These are phyloP conservation scores for Xiphydria camelus DNA, from an alignment of 2,888 invertebrate genomes.

Conservation along the genomic window DNA sequence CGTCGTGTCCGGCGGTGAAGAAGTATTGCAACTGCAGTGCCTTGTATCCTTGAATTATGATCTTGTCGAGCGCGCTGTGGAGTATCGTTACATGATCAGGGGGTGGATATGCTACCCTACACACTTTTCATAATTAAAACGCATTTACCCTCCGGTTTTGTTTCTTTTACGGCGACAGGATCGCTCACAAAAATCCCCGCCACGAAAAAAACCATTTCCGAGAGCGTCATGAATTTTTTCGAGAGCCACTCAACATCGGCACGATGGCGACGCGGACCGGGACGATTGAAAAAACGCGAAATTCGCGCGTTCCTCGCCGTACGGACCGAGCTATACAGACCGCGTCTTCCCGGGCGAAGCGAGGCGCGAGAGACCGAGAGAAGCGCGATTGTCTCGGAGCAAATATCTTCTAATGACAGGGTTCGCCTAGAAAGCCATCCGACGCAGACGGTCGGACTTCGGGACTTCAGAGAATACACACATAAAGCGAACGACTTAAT, in stretches of 20 bases:
- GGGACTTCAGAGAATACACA: slow-evolving; percentile 57
- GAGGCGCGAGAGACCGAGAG: slow-evolving; percentile 39
- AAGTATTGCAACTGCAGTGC: slow-evolving; percentile 96
- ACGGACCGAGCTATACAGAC: too few species aligned
- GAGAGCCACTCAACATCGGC: too few species aligned
- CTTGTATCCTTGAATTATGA: slow-evolving; percentile 96
- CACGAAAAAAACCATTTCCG: too few species aligned
- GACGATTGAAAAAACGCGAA: slow-evolving; percentile 22
- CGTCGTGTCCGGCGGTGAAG: slow-evolving; percentile 96
- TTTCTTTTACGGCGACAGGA: too few species aligned
- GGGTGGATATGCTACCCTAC: too few species aligned
- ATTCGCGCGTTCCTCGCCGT: slow-evolving; percentile 33
- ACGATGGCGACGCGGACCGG: not conserved
- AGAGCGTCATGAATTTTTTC: too few species aligned
- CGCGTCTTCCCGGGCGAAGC: too few species aligned
- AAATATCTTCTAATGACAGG: slow-evolving; percentile 56
- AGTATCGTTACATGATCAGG: too few species aligned
- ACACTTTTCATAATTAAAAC: too few species aligned
- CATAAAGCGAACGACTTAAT: slow-evolving; percentile 59
- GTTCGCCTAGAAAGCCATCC: slow-evolving; percentile 39
- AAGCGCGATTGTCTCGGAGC: slow-evolving; percentile 44
- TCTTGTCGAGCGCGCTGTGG: slow-evolving; percentile 94
- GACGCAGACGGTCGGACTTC: slow-evolving; percentile 35
- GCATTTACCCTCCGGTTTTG: too few species aligned
- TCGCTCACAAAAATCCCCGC: too few species aligned